Conservation (phyloP, 92 coral and sea anemone species). For the Parazoanthus swiftii region DNA sequence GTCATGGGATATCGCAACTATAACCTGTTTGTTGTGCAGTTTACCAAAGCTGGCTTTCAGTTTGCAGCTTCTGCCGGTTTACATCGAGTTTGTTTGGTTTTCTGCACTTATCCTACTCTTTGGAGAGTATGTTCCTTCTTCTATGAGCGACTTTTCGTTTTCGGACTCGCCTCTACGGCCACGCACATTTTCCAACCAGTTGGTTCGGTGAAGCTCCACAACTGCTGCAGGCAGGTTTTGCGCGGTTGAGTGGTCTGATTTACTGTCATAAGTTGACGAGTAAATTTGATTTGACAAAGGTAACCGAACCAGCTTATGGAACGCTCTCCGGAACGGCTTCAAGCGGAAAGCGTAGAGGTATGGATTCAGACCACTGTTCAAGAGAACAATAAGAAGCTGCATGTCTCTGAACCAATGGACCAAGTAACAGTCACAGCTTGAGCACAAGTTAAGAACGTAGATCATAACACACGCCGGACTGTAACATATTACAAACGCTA, state of each 20-base stretch:
- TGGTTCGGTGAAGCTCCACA: neutral
- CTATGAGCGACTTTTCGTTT: too few species aligned
- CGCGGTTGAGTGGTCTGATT: neutral
- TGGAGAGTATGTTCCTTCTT: too few species aligned
- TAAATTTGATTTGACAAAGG: neutral
- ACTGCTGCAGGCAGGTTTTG: neutral
- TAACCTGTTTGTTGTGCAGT: too few species aligned
- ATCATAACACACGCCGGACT: slow-evolving; percentile 69
- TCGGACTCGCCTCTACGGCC: too few species aligned
- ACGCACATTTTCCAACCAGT: neutral
- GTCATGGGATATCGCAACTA: too few species aligned
- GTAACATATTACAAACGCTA: too few species aligned
- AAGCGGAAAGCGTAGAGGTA: slow-evolving; percentile 76
- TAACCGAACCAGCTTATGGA: neutral
- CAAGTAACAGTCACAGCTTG: slow-evolving; percentile 59
- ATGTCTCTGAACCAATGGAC: slow-evolving; percentile 82
- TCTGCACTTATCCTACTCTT: too few species aligned
- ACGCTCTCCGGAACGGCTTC: slow-evolving; percentile 63
- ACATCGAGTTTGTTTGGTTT: too few species aligned
- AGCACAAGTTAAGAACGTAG: slow-evolving; percentile 68
- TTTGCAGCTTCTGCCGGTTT: too few species aligned
- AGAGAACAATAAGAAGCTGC: slow-evolving; percentile 56
- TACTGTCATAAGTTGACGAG: neutral
- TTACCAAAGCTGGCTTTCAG: too few species aligned
- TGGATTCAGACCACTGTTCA: slow-evolving; percentile 71